phyloP scores from a whole-genome alignment of 1,140 invertebrate genomes.

The Macrobrachium rosenbergii region DNA sequence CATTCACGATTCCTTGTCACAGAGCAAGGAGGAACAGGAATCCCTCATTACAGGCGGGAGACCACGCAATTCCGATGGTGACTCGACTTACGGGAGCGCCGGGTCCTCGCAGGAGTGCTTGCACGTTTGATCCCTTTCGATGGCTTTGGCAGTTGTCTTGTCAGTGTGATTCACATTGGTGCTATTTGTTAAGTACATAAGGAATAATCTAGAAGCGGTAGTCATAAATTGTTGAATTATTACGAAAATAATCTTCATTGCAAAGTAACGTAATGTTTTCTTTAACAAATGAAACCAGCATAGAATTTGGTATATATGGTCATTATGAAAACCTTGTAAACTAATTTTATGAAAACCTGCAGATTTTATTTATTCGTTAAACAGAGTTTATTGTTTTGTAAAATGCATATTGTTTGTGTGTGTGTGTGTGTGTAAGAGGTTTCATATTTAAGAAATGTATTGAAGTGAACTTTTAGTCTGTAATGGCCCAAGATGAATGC shows the following conservation, averaged over 20 bases:
- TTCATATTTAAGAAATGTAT: not conserved
- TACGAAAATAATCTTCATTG: too few species aligned
- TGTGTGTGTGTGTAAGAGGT: not conserved
- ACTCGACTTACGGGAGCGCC: conserved; percentile 56
- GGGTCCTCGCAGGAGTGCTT: conserved; percentile 44
- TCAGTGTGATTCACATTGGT: too few species aligned
- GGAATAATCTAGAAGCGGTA: not conserved
- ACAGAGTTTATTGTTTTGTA: too few species aligned
- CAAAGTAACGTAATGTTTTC: too few species aligned
- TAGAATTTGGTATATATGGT: too few species aligned
- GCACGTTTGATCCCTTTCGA: not conserved
- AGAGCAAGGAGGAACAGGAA: conserved; percentile 16
- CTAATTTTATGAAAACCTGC: too few species aligned
- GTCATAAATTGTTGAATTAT: not conserved
- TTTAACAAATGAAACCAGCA: too few species aligned
- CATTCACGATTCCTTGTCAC: conserved; percentile 29
- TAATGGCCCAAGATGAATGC: too few species aligned
- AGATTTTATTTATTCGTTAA: too few species aligned
- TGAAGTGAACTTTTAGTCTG: not conserved
- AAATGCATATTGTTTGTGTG: not conserved
- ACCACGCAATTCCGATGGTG: not conserved
- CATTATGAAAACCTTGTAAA: too few species aligned
- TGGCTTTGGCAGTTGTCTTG: not conserved
- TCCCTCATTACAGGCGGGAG: not conserved
- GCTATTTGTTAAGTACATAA: not conserved